Percentiles rank a stretch among this genome's conserved stretches.
phyloP scores from a whole-genome alignment of 1,140 invertebrate species.

The Agrilus planipennis region DNA sequence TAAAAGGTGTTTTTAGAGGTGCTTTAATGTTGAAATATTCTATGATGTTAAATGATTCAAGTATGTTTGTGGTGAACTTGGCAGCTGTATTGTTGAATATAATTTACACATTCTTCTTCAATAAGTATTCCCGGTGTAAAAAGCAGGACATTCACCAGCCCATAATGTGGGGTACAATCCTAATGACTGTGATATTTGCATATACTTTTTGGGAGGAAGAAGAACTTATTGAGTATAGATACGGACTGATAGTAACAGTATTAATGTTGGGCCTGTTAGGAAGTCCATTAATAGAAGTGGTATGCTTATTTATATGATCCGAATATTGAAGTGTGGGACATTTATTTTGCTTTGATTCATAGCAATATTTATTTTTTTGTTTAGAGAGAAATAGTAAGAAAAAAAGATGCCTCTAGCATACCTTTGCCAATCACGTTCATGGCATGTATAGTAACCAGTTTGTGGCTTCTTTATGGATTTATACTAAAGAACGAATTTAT shows the following conservation, averaged over 20 bases:
- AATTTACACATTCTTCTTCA: constrained; percentile 51
- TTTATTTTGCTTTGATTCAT: too few relatives aligned
- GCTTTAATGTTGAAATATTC: constrained; percentile 60
- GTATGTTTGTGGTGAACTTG: constrained; percentile 63
- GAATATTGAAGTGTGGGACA: neutral
- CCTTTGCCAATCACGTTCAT: constrained; percentile 73
- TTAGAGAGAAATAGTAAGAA: constrained; percentile 57
- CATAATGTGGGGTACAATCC: constrained; percentile 37
- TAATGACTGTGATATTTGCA: constrained; percentile 44
- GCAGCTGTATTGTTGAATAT: constrained; percentile 54
- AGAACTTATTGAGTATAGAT: constrained; percentile 49
- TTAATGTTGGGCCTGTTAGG: constrained; percentile 55
- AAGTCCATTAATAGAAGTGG: constrained; percentile 56
- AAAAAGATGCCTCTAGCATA: constrained; percentile 63
- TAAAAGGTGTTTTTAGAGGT: constrained; percentile 48
- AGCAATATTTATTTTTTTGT: constrained; percentile 17
- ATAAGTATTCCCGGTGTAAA: constrained; percentile 48
- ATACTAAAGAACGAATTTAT: constrained; percentile 65
- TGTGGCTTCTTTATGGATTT: constrained; percentile 72
- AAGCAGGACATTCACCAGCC: constrained; percentile 34
- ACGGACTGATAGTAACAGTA: constrained; percentile 54
- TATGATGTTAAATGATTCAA: constrained; percentile 51
- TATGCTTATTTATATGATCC: constrained; percentile 36
- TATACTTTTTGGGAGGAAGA: constrained; percentile 53
- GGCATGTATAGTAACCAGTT: constrained; percentile 57